Conservation (phyloP, 2,113 vertebrate species). For the Cettia cetti region DNA sequence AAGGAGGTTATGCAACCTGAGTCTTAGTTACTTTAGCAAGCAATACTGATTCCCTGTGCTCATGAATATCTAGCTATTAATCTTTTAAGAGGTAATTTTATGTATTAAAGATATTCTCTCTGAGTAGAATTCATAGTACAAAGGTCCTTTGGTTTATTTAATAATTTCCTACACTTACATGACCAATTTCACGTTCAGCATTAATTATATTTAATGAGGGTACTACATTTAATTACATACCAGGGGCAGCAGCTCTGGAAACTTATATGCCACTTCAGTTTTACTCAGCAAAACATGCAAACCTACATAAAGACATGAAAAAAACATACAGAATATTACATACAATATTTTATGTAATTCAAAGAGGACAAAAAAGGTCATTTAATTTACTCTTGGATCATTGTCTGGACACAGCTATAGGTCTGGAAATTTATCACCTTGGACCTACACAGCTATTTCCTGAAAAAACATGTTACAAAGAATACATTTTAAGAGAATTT, state of each 20-base stretch:
- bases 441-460: neutral
- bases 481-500: neutral
- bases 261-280: conserved; percentile 90
- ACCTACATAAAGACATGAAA: conserved; percentile 70
- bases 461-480: neutral
- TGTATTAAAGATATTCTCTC: neutral
- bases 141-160: neutral
- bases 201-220: neutral
- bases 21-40: neutral
- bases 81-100: neutral
- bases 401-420: neutral
- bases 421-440: neutral
- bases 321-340: neutral
- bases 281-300: conserved; percentile 94
- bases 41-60: neutral
- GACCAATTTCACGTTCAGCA: neutral
- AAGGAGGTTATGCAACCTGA: neutral
- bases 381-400: neutral
- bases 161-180: neutral
- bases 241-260: conserved; percentile 93
- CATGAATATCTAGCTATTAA: neutral
- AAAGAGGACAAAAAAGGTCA: neutral
- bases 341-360: neutral
- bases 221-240: conserved; percentile 73
- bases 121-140: neutral